phyloP scores from a whole-genome alignment of 2,113 vertebrate species.

The Alexandromys fortis region DNA sequence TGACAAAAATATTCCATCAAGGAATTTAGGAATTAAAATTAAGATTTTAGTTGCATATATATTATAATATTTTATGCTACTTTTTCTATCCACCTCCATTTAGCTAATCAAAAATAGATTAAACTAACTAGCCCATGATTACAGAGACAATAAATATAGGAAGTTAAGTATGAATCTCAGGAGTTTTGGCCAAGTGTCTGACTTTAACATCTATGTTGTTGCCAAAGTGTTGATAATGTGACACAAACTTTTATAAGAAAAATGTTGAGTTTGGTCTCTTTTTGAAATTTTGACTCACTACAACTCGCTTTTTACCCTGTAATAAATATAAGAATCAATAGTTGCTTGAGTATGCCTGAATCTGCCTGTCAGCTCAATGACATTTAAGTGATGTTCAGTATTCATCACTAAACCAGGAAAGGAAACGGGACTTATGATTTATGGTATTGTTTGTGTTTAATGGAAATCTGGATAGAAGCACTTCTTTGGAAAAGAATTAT shows the following conservation, averaged over 20 bases:
- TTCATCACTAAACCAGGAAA: not conserved
- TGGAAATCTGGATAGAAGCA: not conserved
- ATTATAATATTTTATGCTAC: not conserved
- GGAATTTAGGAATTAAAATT: not conserved
- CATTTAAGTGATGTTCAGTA: not conserved
- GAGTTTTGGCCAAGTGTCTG: not conserved
- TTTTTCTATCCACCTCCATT: not conserved
- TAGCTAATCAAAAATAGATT: not conserved
- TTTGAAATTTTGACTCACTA: not conserved
- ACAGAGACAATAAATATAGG: not conserved
- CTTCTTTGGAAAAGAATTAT: not conserved
- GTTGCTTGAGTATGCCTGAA: not conserved
- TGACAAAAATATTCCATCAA: not conserved
- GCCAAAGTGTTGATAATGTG: not conserved
- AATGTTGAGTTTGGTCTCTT: not conserved
- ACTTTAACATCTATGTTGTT: not conserved
- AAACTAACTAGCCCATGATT: not conserved
- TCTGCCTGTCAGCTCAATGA: not conserved
- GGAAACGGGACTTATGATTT: not conserved
- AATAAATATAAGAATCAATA: not conserved
- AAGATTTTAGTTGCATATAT: not conserved
- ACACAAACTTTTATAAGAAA: not conserved
- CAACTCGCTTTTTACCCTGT: not conserved
- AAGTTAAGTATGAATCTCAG: not conserved
- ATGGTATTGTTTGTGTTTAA: not conserved